Evolutionary conservation across 2,113 vertebrate species (phyloP).

Genomic region (Diphyllodes magnificus): DNA sequence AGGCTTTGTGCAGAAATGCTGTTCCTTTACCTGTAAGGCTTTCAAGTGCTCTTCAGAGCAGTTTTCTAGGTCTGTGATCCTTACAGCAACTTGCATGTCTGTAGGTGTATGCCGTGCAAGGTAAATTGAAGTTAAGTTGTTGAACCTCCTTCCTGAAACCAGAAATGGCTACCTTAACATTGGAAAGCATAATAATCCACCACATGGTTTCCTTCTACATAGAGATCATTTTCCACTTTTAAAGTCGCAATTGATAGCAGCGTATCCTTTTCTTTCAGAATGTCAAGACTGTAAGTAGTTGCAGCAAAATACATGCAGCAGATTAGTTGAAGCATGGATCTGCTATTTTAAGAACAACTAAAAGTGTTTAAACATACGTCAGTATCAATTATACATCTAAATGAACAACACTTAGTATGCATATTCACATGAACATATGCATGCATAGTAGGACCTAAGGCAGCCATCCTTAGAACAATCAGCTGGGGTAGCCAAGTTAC

Average conservation of each 20-base stretch:
- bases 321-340: not conserved
- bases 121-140: constrained; percentile 88
- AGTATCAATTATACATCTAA: not conserved
- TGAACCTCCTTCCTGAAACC: constrained; percentile 86
- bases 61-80: constrained; percentile 91
- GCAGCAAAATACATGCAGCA: not conserved
- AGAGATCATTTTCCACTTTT: not conserved
- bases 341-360: not conserved
- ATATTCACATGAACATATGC: not conserved
- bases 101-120: constrained; percentile 88
- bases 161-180: constrained; percentile 6
- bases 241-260: not conserved
- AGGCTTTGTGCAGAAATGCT: not conserved
- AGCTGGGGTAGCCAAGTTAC: not conserved
- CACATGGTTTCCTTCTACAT: not conserved
- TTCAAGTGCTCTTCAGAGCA: constrained; percentile 91
- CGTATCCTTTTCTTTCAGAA: not conserved
- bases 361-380: not conserved
- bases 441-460: not conserved
- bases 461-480: not conserved
- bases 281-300: not conserved
- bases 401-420: not conserved
- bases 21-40: constrained; percentile 84
- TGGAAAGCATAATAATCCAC: not conserved
- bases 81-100: constrained; percentile 85